These are phyloP conservation scores for Tamias sibiricus DNA, from an alignment of 2,113 vertebrate species.

Conservation along the genomic window DNA sequence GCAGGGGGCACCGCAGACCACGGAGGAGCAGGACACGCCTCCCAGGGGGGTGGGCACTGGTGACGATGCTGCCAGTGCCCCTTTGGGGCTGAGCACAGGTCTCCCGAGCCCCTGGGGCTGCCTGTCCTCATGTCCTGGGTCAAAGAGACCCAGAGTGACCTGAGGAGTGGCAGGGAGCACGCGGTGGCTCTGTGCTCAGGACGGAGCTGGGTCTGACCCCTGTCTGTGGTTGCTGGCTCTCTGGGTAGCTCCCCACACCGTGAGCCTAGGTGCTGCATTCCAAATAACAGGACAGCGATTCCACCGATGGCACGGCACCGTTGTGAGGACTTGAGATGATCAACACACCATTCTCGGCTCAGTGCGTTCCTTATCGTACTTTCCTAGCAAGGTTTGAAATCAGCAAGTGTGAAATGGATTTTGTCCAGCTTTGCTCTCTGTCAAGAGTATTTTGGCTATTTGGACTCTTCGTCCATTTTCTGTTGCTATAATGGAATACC, in stretches of 20 bases:
- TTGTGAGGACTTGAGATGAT: not conserved
- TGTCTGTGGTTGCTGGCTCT: not conserved
- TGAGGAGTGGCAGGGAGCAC: not conserved
- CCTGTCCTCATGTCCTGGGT: not conserved
- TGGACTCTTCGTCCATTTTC: not conserved
- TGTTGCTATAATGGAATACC: not conserved
- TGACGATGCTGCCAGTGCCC: too few relatives aligned
- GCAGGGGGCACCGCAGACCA: not conserved
- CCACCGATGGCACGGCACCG: not conserved
- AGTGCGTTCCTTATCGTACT: not conserved
- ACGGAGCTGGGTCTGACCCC: not conserved
- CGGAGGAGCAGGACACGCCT: not conserved
- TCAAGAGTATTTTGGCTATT: not conserved
- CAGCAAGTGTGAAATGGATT: not conserved
- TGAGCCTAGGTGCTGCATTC: not conserved
- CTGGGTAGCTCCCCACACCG: not conserved
- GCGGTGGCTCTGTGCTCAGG: not conserved
- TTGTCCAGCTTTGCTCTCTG: not conserved
- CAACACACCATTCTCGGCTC: not conserved
- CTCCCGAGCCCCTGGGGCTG: not conserved
- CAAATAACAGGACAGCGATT: not conserved
- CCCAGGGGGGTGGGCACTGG: not conserved
- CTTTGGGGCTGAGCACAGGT: not conserved
- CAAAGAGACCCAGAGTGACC: not conserved
- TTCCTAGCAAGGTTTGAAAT: not conserved